phyloP scores from a whole-genome alignment of 2,113 vertebrate genomes.

The Centropristis striata region DNA sequence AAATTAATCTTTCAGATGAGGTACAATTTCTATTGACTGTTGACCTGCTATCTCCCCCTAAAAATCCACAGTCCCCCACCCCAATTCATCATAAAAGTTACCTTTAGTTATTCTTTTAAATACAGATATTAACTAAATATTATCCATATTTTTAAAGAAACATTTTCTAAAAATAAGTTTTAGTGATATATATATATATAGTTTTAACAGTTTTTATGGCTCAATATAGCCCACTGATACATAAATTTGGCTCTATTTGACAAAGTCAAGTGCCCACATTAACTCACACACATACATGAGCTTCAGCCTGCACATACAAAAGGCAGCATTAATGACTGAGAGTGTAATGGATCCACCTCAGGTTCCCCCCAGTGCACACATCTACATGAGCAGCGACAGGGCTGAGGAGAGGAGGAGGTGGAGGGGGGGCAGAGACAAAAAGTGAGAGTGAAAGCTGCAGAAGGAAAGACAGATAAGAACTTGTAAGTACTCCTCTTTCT shows the following conservation, averaged over 20 bases:
- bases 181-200: no score
- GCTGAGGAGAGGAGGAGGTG: slow-evolving; percentile 3
- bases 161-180: no score
- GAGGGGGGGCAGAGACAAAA: slow-evolving; percentile 23
- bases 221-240: neutral
- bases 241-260: neutral
- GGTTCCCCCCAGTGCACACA: slow-evolving; percentile 60
- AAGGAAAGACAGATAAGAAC: slow-evolving; percentile 62
- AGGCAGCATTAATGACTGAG: slow-evolving; percentile 30
- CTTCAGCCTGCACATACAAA: slow-evolving; percentile 17
- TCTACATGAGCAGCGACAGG: slow-evolving; percentile 49
- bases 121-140: no score
- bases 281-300: neutral
- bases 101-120: no score
- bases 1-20: no score
- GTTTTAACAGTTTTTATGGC: neutral
- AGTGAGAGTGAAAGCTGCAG: slow-evolving; percentile 66
- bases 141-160: no score
- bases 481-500: slow-evolving; percentile 71
- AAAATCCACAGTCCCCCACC: no score
- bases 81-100: no score
- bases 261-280: neutral
- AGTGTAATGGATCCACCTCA: slow-evolving; percentile 66
- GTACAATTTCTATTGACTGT: no score
- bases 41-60: no score